A percentile compares a stretch with the other conserved stretches of the same genome.
phyloP scores from a whole-genome alignment of 1,140 invertebrate species.

The Drosophila mauritiana region DNA sequence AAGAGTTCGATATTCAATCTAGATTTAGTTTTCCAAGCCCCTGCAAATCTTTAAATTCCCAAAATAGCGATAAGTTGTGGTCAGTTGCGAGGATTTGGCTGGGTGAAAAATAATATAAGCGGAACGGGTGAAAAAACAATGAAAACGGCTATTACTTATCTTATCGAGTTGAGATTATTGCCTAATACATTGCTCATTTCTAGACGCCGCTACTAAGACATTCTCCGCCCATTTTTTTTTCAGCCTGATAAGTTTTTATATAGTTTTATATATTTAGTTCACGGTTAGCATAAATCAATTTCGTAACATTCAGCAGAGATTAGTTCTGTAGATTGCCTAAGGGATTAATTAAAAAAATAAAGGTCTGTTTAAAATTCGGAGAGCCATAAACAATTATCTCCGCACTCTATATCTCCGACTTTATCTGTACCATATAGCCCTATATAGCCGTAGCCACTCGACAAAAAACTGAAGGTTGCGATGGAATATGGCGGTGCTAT shows the following conservation, averaged over 20 bases:
- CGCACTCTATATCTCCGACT: constrained; percentile 14
- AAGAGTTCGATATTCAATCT: constrained; percentile 31
- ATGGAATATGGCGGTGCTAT: not conserved
- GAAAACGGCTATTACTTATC: constrained; percentile 21
- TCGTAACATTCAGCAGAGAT: constrained; percentile 17
- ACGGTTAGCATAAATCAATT: constrained; percentile 37
- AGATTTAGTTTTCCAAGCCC: constrained; percentile 31
- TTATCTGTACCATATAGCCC: constrained; percentile 12
- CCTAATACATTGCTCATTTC: constrained; percentile 43
- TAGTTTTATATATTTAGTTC: constrained; percentile 13
- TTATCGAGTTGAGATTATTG: constrained; percentile 52
- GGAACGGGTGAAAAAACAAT: not conserved
- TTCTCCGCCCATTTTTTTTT: not conserved
- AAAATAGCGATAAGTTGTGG: constrained; percentile 36
- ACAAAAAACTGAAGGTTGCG: constrained; percentile 11
- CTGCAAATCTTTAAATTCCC: constrained; percentile 21
- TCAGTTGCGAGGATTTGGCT: constrained; percentile 32
- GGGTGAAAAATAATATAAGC: constrained; percentile 3
- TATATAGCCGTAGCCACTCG: constrained; percentile 8
- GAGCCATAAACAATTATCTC: constrained; percentile 27
- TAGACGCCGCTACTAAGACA: constrained; percentile 33
- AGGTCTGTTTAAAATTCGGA: not conserved
- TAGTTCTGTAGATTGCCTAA: not conserved
- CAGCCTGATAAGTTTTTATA: not conserved
- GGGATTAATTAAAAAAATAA: constrained; percentile 27